phyloP scores from a whole-genome alignment of 2,888 invertebrate species.

The Litoditis marina region DNA sequence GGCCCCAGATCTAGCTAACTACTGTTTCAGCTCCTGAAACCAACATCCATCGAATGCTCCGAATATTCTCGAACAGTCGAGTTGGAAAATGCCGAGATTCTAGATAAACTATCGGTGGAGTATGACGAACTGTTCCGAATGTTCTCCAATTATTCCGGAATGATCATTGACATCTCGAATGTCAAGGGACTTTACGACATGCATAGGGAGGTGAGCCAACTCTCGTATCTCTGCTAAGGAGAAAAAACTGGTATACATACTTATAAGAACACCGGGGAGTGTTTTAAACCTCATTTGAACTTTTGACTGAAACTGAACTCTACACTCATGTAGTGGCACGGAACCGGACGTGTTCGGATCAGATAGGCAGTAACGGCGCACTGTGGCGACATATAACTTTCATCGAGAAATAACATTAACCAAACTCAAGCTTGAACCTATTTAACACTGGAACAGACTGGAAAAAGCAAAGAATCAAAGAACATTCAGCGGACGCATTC shows the following conservation, averaged over 20 bases:
- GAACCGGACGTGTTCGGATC: too few relatives aligned
- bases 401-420: too few relatives aligned
- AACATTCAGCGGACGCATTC: conserved; percentile 24
- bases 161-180: conserved; percentile 25
- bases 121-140: conserved; percentile 2
- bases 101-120: not conserved
- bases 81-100: not conserved
- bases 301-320: too few relatives aligned
- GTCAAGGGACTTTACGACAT: conserved; percentile 39
- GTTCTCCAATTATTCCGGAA: conserved; percentile 8
- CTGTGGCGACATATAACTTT: too few relatives aligned
- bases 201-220: conserved; percentile 29
- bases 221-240: not conserved
- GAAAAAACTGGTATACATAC: not conserved
- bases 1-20: not conserved
- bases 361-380: too few relatives aligned
- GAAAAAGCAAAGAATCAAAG: not conserved
- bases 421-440: too few relatives aligned
- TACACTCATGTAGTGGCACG: too few relatives aligned
- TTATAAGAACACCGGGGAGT: too few relatives aligned
- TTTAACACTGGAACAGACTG: too few relatives aligned
- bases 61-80: conserved; percentile 10
- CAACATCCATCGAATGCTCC: conserved; percentile 36
- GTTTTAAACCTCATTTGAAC: too few relatives aligned
- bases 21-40: conserved; percentile 41